Conservation (phyloP, 37 sponge, comb jelly and placozoan genomes). For the Haliclona indistincta region DNA sequence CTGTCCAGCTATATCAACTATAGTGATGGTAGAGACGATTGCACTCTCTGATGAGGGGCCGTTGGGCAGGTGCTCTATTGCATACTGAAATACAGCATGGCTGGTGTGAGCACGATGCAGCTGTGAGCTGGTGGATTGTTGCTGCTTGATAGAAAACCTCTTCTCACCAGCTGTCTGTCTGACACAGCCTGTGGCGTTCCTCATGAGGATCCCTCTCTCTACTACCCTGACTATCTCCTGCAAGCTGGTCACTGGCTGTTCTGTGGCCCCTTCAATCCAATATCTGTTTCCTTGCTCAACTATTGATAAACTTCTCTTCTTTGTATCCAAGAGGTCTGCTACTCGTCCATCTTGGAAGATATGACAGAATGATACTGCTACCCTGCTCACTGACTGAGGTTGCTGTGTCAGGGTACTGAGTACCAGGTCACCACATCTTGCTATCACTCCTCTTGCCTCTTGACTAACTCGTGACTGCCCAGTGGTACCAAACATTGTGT, state of each 20-base stretch:
- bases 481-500: slow-evolving; percentile 55
- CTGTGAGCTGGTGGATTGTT: not conserved
- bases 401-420: not conserved
- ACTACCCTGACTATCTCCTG: slow-evolving; percentile 41
- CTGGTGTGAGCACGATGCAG: slow-evolving; percentile 40
- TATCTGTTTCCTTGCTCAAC: not conserved
- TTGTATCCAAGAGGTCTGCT: slow-evolving; percentile 56
- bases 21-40: slow-evolving; percentile 12
- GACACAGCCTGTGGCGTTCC: slow-evolving; percentile 64
- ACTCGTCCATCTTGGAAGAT: slow-evolving; percentile 61
- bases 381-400: not conserved
- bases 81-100: slow-evolving; percentile 51
- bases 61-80: slow-evolving; percentile 22
- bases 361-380: slow-evolving; percentile 50
- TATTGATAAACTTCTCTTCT: slow-evolving; percentile 32
- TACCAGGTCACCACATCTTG: slow-evolving; percentile 29
- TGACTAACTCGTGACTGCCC: slow-evolving; percentile 38
- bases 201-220: slow-evolving; percentile 60
- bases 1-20: slow-evolving; percentile 56
- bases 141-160: not conserved
- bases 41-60: not conserved
- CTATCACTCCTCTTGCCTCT: slow-evolving; percentile 60
- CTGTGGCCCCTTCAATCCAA: slow-evolving; percentile 21
- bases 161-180: slow-evolving; percentile 1
- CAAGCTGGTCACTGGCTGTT: slow-evolving; percentile 21